Percentiles rank a stretch among this genome's conserved stretches.
phyloP scores from a whole-genome alignment of 2,113 vertebrate genomes.

The Stegostoma tigrinum region DNA sequence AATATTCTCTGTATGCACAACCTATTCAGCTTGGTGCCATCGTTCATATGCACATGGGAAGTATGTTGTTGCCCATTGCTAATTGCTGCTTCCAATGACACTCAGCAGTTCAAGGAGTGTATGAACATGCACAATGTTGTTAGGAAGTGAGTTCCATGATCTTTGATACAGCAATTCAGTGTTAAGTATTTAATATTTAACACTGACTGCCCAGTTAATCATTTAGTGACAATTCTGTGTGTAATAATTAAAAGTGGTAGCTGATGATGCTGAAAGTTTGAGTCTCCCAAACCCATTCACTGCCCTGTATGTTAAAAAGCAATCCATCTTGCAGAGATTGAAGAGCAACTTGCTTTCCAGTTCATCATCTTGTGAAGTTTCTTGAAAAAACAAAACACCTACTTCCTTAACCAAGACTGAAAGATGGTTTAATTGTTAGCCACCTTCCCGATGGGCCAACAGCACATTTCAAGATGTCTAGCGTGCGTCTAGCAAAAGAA shows the following conservation, averaged over 20 bases:
- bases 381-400: not conserved
- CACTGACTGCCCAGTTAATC: no score
- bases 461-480: conserved; percentile 94
- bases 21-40: not conserved
- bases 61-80: no score
- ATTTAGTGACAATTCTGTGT: not conserved
- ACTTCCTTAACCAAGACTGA: conserved; percentile 58
- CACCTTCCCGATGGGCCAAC: conserved; percentile 91
- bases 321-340: not conserved
- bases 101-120: no score
- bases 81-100: no score
- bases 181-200: no score
- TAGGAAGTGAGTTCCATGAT: no score
- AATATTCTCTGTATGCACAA: no score
- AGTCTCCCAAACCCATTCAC: not conserved
- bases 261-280: not conserved
- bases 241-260: not conserved
- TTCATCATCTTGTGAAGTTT: not conserved
- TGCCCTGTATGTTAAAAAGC: no score
- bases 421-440: conserved; percentile 90
- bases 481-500: conserved; percentile 86
- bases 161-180: no score
- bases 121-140: no score
- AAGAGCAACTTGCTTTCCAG: not conserved
- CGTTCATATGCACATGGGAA: no score